A percentile compares a stretch with the other conserved stretches of the same genome.
Evolutionary conservation across 1,140 invertebrate species (phyloP).

Genomic region (Chlorops oryzae): DNA sequence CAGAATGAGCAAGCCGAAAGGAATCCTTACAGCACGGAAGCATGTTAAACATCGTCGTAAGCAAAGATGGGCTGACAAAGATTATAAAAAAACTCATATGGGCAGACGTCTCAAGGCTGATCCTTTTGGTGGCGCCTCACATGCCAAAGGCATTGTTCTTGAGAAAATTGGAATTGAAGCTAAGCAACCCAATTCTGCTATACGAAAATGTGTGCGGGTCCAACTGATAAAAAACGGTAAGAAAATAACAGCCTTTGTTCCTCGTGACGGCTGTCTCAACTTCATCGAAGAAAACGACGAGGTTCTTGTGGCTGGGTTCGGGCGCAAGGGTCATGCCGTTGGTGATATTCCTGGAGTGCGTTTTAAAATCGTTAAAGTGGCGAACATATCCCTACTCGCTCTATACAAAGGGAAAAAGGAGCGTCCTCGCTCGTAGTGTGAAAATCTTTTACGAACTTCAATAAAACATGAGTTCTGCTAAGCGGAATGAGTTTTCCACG

Average conservation of each 20-base stretch:
- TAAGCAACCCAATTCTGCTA: slow-evolving; percentile 99
- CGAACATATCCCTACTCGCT: slow-evolving; percentile 96
- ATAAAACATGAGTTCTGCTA: too few species aligned
- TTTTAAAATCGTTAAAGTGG: slow-evolving; percentile 96
- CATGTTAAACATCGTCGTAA: slow-evolving; percentile 94
- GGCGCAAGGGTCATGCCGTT: slow-evolving; percentile 99
- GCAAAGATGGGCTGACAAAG: slow-evolving; percentile 98
- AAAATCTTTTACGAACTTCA: too few species aligned
- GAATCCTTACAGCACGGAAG: slow-evolving; percentile 96
- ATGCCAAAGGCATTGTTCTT: slow-evolving; percentile 99
- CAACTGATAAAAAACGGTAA: slow-evolving; percentile 99
- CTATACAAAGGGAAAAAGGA: slow-evolving; percentile 99
- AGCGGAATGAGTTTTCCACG: too few species aligned
- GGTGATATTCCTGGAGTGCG: slow-evolving; percentile 98
- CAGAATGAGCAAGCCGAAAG: slow-evolving; percentile 88
- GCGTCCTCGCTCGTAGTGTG: slow-evolving; percentile 90
- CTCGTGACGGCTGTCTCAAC: slow-evolving; percentile 98
- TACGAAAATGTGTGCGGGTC: slow-evolving; percentile 97
- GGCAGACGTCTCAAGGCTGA: slow-evolving; percentile 99
- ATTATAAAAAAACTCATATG: slow-evolving; percentile 99
- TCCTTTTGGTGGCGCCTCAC: slow-evolving; percentile 99
- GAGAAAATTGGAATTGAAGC: slow-evolving; percentile 99
- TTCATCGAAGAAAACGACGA: slow-evolving; percentile 99
- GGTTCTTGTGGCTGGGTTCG: slow-evolving; percentile 98
- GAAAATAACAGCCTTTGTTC: slow-evolving; percentile 99